Evolutionary conservation across 2,113 vertebrate genomes (phyloP).

Genomic region (Macquaria australasica): DNA sequence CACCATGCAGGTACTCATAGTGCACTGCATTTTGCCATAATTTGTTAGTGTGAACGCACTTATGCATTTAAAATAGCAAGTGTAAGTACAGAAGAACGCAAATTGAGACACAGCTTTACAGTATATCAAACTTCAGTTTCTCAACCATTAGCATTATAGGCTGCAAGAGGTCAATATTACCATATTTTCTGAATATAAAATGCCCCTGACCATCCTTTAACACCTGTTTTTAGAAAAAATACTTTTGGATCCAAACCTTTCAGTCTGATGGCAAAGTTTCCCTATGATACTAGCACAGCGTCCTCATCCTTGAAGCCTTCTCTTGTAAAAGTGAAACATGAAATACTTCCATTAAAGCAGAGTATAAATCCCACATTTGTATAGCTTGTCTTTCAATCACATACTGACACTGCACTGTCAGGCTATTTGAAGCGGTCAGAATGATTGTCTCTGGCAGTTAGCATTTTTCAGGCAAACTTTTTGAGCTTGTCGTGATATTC

Average conservation of each 20-base stretch:
- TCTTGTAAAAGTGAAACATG: background rate
- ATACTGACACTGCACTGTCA: background rate
- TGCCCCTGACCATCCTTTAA: background rate
- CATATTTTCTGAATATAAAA: no score
- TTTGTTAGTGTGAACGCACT: no score
- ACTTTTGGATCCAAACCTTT: background rate
- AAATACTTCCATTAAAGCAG: background rate
- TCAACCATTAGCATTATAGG: background rate
- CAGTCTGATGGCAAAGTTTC: no score
- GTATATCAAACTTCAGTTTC: background rate
- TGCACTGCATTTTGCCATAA: no score
- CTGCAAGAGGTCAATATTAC: background rate
- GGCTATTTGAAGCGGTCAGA: background rate
- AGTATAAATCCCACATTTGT: background rate
- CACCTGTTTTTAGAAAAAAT: background rate
- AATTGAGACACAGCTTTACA: no score
- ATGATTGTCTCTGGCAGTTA: background rate
- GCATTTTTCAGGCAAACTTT: background rate
- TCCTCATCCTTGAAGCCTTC: background rate
- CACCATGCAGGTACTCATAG: no score
- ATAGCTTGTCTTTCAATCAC: background rate
- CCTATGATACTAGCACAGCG: background rate
- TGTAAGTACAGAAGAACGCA: no score
- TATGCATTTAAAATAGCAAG: no score
- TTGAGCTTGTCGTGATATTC: background rate